These are phyloP conservation scores for Dicyrtomina minuta DNA, from an alignment of 2,888 invertebrate genomes.

Conservation along the genomic window DNA sequence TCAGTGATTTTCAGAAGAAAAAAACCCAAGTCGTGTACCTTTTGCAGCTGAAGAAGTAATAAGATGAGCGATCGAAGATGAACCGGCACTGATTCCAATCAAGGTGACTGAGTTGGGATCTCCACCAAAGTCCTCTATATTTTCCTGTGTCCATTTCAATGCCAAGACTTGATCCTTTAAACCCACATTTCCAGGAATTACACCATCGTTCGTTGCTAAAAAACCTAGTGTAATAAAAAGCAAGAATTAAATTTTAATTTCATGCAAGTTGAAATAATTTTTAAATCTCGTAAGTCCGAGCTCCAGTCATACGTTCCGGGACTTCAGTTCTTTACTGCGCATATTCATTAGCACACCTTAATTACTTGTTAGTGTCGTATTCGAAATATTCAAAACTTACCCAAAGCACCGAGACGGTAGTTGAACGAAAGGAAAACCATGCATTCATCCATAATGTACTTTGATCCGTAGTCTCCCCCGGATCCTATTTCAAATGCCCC, in stretches of 20 bases:
- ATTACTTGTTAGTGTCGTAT: no score
- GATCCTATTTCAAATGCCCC: background rate
- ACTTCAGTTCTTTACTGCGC: no score
- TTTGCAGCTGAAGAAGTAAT: background rate
- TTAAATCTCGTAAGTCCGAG: no score
- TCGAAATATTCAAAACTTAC: no score
- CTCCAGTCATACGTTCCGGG: no score
- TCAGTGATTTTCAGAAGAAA: background rate
- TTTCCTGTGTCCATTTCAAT: background rate
- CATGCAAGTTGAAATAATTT: no score
- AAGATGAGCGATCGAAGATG: background rate
- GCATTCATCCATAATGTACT: background rate
- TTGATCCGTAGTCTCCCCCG: background rate
- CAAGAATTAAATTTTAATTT: no score
- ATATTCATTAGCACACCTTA: no score
- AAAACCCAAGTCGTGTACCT: background rate
- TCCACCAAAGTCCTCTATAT: background rate
- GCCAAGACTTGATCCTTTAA: conserved; percentile 3
- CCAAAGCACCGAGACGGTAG: background rate
- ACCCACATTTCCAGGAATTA: background rate
- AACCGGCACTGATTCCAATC: background rate
- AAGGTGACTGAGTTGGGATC: background rate
- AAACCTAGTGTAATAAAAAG: no score
- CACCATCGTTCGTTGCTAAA: background rate
- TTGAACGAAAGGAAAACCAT: background rate